Conservation (phyloP, 2,113 vertebrate species). For the Pionites leucogaster region DNA sequence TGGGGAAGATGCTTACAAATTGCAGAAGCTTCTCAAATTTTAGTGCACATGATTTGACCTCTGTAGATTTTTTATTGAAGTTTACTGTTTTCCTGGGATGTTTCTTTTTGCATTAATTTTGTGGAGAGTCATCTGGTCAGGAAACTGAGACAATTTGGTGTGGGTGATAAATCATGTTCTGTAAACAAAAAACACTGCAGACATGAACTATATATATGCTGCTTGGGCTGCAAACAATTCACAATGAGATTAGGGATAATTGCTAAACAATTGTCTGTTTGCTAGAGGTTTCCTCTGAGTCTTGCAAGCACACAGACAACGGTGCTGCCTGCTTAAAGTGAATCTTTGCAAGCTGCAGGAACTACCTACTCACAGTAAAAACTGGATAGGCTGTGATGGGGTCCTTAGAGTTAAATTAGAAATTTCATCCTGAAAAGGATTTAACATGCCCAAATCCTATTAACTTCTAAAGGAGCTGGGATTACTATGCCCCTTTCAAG, state of each 20-base stretch:
- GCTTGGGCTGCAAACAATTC: neutral
- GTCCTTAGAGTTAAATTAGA: neutral
- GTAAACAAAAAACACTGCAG: neutral
- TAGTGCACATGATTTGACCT: neutral
- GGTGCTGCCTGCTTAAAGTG: neutral
- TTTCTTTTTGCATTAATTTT: neutral
- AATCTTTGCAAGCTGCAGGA: neutral
- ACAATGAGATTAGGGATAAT: neutral
- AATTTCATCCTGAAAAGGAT: conserved; percentile 1
- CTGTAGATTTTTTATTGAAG: neutral
- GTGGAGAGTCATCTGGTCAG: neutral
- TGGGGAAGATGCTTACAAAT: neutral
- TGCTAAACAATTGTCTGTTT: neutral
- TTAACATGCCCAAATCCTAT: neutral
- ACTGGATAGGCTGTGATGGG: accelerated
- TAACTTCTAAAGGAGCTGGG: neutral
- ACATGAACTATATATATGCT: neutral
- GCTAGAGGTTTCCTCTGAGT: neutral
- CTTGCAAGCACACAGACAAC: neutral
- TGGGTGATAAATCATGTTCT: neutral
- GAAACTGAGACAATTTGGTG: neutral
- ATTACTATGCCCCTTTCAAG: neutral
- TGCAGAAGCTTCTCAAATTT: neutral
- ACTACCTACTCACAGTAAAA: neutral
- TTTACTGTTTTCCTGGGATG: neutral